Evolutionary conservation across 2,113 vertebrate species (phyloP), one percentile per base, ranked within the genome.

Genomic region (Alces alces): DNA sequence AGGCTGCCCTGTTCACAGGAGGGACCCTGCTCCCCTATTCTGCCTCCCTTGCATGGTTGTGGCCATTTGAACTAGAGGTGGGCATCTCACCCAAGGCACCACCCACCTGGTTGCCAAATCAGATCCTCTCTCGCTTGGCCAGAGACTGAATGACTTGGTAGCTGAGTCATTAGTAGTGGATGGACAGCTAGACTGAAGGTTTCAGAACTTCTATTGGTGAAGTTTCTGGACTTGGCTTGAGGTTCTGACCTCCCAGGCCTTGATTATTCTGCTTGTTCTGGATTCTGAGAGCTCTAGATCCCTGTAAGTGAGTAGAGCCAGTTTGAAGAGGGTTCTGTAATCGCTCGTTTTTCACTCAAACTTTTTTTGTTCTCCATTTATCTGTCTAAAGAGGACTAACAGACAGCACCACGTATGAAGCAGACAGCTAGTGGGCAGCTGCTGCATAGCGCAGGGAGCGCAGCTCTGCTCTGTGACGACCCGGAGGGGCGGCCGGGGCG

Each of bases 11-110:
- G 50, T 55, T 28, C 4, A 1, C 28, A 36, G 7, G 14, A 19
- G 33, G 27, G 43, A 25, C 61, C 39, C 21, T 10, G 2, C 12
- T 54, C 28, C 2, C 7, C 47, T 82, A 4, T 80, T 7, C 28
- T 17, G 7, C 30, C 11, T n/a, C 6, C 17, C 11, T 52, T 19
- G 28, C 4, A 1, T 2, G 43, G 43, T 19, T 43, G 0, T 1
- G 11, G 91, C 58, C 45, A 55, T 10, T 43, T n/a, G 8, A 45
- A 15, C 86, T 36, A 27, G 60, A 64, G 45, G 8, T 61, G 73
- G 28, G 1, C 33, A 7, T n/a, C 58, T 60, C 25, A 57, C 45
- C 25, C 50, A 17, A 86, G 54, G 39, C 11, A 55, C 25, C 13
- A 2, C 2, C 1, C 15, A 21, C n/a, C 12, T 6, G 47, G 55